Evolutionary conservation across 2,113 vertebrate genomes (phyloP), one percentile per base, ranked within the genome.

Genomic region (Colossoma macropomum): DNA sequence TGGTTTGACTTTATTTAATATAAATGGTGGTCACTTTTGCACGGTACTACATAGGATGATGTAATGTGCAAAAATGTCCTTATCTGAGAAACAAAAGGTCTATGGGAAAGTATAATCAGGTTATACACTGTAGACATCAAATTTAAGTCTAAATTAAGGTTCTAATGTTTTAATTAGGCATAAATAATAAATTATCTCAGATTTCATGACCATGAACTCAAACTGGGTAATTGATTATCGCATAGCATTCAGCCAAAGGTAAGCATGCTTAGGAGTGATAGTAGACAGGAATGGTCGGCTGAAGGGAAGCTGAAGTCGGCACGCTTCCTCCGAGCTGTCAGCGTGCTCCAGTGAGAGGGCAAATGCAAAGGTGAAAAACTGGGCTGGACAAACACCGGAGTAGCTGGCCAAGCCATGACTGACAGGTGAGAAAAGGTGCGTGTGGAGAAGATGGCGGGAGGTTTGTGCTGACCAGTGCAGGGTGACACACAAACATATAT

Each of bases 211-310:
- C 16, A 23, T 71, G 45, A 66, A 28, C 41, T 21, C 7, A 10
- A 78, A 78, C 45, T 32, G 21, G 27, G 19, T 52, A 79, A 71
- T 2, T 25, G 34, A 45, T 71, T 15, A 71, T 71, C 66, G 80
- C 34, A 77, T 11, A 69, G 63, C 74, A 60, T 60, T 30, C 27
- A 77, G 73, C 16, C 48, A 45, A 73, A 68, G 30, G n/a, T 34
- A 19, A 50, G 34, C 73, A 70, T 69, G 72, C 60, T 21, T 1
- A 45, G 16, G 74, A 50, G 27, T 32, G 71, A 85, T 59, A 62
- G 70, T 3, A 27, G 77, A 21, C 27, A 34, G 25, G 54, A 52
- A 63, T 15, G 12, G 45, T 34, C 27, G 65, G 23, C 30, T 69
- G 66, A 69, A 8, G 15, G 30, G 65, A 69, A 38, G 66, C 19